Percentiles rank a stretch among this genome's conserved stretches.
Conservation (phyloP, 2,113 vertebrate species). For the Oceanodroma tethys region DNA sequence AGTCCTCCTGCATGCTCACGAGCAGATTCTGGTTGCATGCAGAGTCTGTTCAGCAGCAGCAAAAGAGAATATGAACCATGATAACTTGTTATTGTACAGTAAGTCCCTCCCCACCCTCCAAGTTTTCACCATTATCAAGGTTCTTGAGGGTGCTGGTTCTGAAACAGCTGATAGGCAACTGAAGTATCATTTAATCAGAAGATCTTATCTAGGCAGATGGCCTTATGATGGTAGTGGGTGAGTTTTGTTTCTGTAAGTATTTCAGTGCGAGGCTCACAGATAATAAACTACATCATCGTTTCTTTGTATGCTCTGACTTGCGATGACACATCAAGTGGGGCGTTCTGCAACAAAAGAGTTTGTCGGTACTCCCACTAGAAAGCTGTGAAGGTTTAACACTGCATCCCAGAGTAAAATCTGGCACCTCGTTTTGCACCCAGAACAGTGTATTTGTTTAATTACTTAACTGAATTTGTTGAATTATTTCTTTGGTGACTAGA, state of each 20-base stretch:
- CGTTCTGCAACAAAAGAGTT: not conserved
- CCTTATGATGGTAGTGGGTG: not conserved
- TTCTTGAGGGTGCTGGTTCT: not conserved
- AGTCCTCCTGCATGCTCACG: not conserved
- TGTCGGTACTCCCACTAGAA: not conserved
- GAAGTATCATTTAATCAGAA: not conserved
- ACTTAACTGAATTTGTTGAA: not conserved
- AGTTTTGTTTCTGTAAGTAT: not conserved
- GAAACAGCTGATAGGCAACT: not conserved
- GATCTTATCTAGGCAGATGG: not conserved
- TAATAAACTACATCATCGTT: not conserved
- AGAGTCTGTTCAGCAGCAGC: not conserved
- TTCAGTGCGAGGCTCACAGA: not conserved
- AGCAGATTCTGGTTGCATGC: not conserved
- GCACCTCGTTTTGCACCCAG: not conserved
- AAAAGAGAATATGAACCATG: not conserved
- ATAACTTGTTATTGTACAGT: not conserved
- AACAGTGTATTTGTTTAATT: not conserved
- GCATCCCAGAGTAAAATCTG: not conserved
- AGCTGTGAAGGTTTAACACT: not conserved
- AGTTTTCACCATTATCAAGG: not conserved
- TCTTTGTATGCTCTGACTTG: not conserved
- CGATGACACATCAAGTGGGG: not conserved
- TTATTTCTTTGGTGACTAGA: not conserved
- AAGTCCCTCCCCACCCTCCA: not conserved